Conservation (phyloP, 2,888 invertebrate genomes). For the Apamea monoglypha region DNA sequence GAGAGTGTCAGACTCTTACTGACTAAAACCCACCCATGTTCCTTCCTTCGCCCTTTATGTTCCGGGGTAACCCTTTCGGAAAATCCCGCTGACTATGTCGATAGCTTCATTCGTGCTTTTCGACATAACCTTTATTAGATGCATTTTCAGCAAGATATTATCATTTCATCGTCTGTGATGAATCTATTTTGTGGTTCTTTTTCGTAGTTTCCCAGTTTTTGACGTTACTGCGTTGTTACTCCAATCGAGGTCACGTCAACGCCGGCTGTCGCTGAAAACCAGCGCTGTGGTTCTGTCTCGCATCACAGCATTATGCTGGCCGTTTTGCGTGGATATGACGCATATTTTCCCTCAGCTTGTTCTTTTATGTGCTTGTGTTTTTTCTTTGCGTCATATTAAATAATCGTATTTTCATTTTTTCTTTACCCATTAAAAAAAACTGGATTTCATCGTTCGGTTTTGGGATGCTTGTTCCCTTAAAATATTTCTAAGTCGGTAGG, state of each 20-base stretch:
- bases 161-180: no score
- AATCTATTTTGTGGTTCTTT: not conserved
- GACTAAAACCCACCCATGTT: no score
- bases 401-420: not conserved
- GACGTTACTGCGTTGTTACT: not conserved
- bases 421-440: not conserved
- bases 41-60: no score
- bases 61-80: no score
- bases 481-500: not conserved
- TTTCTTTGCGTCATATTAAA: not conserved
- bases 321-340: not conserved
- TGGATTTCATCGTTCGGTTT: fast-evolving
- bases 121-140: not conserved
- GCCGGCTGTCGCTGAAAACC: not conserved
- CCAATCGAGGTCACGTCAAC: not conserved
- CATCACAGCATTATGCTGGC: no score
- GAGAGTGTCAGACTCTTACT: no score
- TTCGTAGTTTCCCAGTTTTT: not conserved
- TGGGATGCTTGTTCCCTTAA: not conserved
- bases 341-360: not conserved
- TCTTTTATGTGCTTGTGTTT: not conserved
- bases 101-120: not conserved
- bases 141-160: not conserved
- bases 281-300: not conserved
- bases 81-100: no score